phyloP scores from a whole-genome alignment of 2,888 invertebrate genomes.

The Scelioninae gen. 2 region DNA sequence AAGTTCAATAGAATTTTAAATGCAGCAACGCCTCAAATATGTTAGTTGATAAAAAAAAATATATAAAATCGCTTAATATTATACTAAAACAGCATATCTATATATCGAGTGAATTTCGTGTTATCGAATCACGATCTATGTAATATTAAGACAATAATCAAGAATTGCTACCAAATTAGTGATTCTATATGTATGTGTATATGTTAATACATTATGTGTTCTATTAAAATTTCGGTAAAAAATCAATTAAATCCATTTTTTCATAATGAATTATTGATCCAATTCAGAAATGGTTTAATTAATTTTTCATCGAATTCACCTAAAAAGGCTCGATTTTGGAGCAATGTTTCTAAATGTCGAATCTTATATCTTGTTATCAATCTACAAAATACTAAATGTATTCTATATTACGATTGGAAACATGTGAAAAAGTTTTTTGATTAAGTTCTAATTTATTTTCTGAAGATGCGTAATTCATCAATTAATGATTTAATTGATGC shows the following conservation, averaged over 20 bases:
- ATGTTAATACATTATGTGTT: neutral
- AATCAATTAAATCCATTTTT: too few species aligned
- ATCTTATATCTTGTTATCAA: slow-evolving; percentile 9
- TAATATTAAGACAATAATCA: slow-evolving; percentile 10
- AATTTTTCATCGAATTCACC: too few species aligned
- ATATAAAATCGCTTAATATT: slow-evolving; percentile 21
- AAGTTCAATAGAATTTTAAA: too few species aligned
- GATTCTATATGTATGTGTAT: neutral
- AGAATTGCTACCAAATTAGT: neutral
- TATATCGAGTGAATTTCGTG: slow-evolving; percentile 10
- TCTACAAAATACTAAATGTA: slow-evolving; percentile 1
- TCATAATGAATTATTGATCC: too few species aligned
- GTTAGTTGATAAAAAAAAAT: slow-evolving; percentile 7
- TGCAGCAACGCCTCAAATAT: slow-evolving; percentile 23
- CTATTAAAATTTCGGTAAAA: too few species aligned
- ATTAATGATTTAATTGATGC: neutral
- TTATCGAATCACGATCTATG: slow-evolving; percentile 7
- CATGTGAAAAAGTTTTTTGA: too few species aligned
- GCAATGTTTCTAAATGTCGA: slow-evolving; percentile 3
- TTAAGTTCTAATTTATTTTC: too few species aligned
- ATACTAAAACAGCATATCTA: slow-evolving; percentile 34
- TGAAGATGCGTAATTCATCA: too few species aligned
- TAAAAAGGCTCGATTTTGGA: too few species aligned
- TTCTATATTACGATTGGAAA: too few species aligned
- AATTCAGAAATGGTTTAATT: too few species aligned